Percentiles rank a stretch among this genome's conserved stretches.
Evolutionary conservation across 2,797 vertebrate genomes (phyloP).

Genomic region (Catostomus latipinnis): DNA sequence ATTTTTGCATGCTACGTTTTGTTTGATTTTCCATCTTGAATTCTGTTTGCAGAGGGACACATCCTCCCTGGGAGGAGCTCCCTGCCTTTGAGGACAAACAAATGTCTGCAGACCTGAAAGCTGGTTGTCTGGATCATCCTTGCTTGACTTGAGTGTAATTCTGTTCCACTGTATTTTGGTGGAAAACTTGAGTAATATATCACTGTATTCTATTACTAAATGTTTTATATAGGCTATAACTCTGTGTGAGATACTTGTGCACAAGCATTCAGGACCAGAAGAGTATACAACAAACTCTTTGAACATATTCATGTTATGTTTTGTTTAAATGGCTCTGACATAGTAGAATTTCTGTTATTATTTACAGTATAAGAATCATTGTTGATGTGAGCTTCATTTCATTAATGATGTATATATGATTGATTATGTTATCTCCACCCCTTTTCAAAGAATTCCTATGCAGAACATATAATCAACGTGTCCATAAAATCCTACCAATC

Average conservation of each 20-base stretch:
- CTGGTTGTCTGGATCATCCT: background rate
- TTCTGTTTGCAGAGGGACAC: constrained; percentile 62
- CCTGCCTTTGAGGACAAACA: constrained; percentile 27
- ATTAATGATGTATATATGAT: background rate
- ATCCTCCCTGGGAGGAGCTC: constrained; percentile 60
- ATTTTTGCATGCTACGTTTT: constrained; percentile 50
- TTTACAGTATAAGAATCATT: background rate
- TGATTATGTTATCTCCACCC: background rate
- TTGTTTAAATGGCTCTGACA: too few species aligned
- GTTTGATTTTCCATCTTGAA: constrained; percentile 63
- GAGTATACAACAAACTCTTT: too few species aligned
- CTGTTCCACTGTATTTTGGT: background rate
- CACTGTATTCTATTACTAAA: too few species aligned
- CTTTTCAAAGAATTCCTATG: background rate
- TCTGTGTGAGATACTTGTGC: too few species aligned
- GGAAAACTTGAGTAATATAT: too few species aligned
- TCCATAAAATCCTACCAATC: background rate
- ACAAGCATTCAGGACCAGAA: too few species aligned
- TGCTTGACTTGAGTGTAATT: background rate
- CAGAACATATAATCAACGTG: background rate
- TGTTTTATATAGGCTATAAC: too few species aligned
- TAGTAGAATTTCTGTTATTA: background rate
- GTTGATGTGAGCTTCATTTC: background rate
- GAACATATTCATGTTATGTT: background rate
- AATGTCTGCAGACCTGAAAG: constrained; percentile 13